phyloP scores from a whole-genome alignment of 2,888 invertebrate genomes.

The Scelioninae gen. 1 region DNA sequence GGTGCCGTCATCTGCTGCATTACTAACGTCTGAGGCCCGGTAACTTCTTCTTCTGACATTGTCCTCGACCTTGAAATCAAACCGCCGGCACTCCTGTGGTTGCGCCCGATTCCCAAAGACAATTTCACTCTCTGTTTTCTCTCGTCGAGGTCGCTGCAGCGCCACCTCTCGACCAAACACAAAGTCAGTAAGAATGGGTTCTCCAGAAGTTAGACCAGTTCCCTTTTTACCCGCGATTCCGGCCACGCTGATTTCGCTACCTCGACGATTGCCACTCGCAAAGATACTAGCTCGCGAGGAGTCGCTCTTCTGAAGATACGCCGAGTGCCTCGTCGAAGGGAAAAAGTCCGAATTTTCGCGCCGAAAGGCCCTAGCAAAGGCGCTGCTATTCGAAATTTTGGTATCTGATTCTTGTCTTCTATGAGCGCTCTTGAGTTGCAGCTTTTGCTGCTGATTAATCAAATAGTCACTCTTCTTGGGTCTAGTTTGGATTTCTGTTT shows the following conservation, averaged over 20 bases:
- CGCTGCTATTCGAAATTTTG: slow-evolving; percentile 87
- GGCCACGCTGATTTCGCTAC: slow-evolving; percentile 85
- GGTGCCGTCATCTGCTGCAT: slow-evolving; percentile 78
- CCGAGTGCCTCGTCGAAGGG: slow-evolving; percentile 91
- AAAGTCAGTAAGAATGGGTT: slow-evolving; percentile 90
- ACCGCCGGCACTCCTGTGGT: slow-evolving; percentile 83
- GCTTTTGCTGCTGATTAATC: slow-evolving; percentile 83
- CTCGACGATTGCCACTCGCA: slow-evolving; percentile 89
- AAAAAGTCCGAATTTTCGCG: slow-evolving; percentile 94
- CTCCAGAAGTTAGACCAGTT: slow-evolving; percentile 86
- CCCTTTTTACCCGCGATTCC: slow-evolving; percentile 84
- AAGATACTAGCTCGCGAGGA: slow-evolving; percentile 84
- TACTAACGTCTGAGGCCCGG: slow-evolving; percentile 83
- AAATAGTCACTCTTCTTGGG: slow-evolving; percentile 74
- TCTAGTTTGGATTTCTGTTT: slow-evolving; percentile 75
- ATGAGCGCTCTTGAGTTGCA: slow-evolving; percentile 85
- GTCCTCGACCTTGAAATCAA: slow-evolving; percentile 81
- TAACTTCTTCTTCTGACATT: slow-evolving; percentile 84
- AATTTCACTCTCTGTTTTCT: slow-evolving; percentile 95
- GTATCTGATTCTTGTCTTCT: slow-evolving; percentile 91
- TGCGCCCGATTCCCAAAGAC: slow-evolving; percentile 88
- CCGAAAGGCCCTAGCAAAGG: slow-evolving; percentile 91
- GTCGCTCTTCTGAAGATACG: slow-evolving; percentile 87
- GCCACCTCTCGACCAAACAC: slow-evolving; percentile 85
- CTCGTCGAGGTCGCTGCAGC: slow-evolving; percentile 88